Conservation (phyloP, 2,113 vertebrate species). For the Hepsetus odoe region DNA sequence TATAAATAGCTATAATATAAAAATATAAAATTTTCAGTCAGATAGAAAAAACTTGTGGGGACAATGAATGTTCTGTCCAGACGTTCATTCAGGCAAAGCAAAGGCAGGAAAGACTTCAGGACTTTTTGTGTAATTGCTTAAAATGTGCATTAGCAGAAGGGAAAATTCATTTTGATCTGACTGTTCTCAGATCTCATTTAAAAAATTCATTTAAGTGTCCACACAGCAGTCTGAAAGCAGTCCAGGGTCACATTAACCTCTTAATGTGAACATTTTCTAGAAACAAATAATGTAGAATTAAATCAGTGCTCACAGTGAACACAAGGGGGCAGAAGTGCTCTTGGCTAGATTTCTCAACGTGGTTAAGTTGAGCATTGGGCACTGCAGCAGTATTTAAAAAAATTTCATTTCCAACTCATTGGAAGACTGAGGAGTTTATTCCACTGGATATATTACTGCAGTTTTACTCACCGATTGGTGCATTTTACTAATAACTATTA, state of each 20-base stretch:
- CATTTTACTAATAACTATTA: not conserved
- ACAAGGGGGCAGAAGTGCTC: conserved; percentile 78
- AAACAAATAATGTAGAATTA: not conserved
- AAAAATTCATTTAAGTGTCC: no score
- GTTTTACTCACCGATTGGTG: not conserved
- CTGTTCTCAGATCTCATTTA: no score
- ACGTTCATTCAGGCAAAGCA: not conserved
- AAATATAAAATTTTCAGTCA: no score
- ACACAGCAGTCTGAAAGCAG: no score
- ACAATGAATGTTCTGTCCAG: no score
- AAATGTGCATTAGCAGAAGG: no score
- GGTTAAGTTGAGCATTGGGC: not conserved
- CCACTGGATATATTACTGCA: not conserved
- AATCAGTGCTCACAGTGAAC: conserved; percentile 50
- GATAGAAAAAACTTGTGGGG: not conserved
- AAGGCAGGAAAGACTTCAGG: not conserved
- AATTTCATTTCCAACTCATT: conserved; percentile 5
- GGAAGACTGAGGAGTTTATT: not conserved
- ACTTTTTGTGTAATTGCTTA: no score
- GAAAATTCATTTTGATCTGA: no score
- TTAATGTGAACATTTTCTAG: not conserved
- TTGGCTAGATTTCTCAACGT: conserved; percentile 38
- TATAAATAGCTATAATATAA: no score
- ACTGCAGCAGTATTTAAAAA: not conserved
- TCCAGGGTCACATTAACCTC: no score